These are phyloP conservation scores for Caenorhabditis sp. DNA, from an alignment of 2,888 invertebrate species.

Conservation along the genomic window DNA sequence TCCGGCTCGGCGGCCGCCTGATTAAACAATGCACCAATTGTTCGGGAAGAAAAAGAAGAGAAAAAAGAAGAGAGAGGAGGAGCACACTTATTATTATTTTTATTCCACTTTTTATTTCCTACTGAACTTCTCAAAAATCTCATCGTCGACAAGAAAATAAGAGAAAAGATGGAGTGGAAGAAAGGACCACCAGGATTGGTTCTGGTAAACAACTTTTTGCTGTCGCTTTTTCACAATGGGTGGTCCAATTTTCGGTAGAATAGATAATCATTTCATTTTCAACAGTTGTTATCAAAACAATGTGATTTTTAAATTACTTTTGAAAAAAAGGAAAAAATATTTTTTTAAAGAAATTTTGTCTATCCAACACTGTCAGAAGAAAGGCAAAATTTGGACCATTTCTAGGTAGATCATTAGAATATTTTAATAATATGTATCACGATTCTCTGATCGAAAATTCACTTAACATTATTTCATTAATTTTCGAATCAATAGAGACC, in stretches of 20 bases:
- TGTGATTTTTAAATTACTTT: no score
- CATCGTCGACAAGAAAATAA: constrained; percentile 10
- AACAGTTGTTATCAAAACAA: no score
- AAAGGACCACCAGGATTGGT: background rate
- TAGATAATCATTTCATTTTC: background rate
- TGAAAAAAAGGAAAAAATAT: no score
- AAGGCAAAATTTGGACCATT: no score
- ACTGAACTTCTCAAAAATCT: background rate
- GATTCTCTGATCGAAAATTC: no score
- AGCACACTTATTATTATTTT: constrained; percentile 32
- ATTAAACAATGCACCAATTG: constrained; percentile 34
- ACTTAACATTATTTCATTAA: no score
- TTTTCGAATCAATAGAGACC: no score
- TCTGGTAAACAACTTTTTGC: background rate
- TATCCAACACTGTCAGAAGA: no score
- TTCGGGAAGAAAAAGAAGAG: constrained; percentile 18
- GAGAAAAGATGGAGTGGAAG: constrained; percentile 17
- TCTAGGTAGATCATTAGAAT: no score
- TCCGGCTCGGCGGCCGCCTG: constrained; percentile 28
- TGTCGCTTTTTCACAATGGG: background rate
- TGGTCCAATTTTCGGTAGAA: background rate
- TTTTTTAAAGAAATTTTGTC: no score
- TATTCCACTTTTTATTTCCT: constrained; percentile 8
- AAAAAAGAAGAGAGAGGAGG: constrained; percentile 23
- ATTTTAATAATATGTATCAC: no score